Conservation (phyloP, 2,797 vertebrate species). For the Avahi laniger region DNA sequence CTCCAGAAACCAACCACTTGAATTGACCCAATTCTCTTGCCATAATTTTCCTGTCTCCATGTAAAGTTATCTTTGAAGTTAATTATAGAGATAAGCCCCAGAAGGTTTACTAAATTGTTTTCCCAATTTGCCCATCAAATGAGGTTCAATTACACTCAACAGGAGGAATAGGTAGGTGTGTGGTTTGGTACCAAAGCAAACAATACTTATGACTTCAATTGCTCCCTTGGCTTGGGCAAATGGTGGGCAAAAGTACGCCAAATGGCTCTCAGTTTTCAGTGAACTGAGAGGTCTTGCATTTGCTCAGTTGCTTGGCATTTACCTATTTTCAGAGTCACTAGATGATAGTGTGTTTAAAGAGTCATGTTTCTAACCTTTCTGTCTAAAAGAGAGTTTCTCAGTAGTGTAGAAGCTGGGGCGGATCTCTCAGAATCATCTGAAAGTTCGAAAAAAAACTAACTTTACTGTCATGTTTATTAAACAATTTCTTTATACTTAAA, state of each 20-base stretch:
- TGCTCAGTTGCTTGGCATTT: conserved; percentile 34
- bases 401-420: background rate
- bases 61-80: conserved; percentile 58
- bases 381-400: conserved; percentile 6
- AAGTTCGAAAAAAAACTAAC: background rate
- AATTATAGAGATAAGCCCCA: conserved; percentile 39
- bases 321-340: conserved; percentile 3
- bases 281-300: conserved; percentile 20
- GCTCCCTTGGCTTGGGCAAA: conserved; percentile 56
- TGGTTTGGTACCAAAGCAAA: conserved; percentile 43
- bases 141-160: conserved; percentile 53
- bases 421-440: background rate
- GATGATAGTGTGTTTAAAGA: conserved; percentile 24
- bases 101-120: conserved; percentile 19
- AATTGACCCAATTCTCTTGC: conserved; percentile 47
- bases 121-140: conserved; percentile 50
- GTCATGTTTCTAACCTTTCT: background rate
- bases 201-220: conserved; percentile 7
- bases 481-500: background rate
- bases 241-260: conserved; percentile 20
- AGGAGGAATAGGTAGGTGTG: background rate
- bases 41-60: conserved; percentile 55
- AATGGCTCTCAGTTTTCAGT: conserved; percentile 30
- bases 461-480: background rate
- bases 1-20: conserved; percentile 7